These are phyloP conservation scores for Astyanax mexicanus DNA, from an alignment of 2,797 vertebrate species.

Conservation along the genomic window DNA sequence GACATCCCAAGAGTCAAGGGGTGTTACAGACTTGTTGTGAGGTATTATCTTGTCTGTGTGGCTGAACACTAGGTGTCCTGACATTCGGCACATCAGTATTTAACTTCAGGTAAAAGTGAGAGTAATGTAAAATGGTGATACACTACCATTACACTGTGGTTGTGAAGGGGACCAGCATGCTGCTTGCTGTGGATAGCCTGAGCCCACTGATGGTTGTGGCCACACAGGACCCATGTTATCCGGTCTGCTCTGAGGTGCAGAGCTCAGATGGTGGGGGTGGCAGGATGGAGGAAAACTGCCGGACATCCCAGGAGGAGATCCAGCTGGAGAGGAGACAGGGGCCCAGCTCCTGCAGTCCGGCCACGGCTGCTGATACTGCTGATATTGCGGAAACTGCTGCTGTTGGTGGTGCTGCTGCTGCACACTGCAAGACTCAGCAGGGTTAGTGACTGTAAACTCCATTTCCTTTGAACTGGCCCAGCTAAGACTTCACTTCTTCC, in stretches of 20 bases:
- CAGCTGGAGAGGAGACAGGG: conserved; percentile 35
- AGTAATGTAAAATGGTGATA: background rate
- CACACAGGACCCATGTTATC: conserved; percentile 35
- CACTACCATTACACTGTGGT: conserved; percentile 38
- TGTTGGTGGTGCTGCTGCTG: conserved; percentile 44
- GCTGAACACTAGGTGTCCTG: too few relatives aligned
- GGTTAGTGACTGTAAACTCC: conserved; percentile 59
- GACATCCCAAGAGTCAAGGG: too few relatives aligned
- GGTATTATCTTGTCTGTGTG: too few relatives aligned
- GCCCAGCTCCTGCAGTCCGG: conserved; percentile 63
- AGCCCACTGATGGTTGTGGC: background rate
- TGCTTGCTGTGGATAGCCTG: background rate
- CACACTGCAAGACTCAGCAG: conserved; percentile 56
- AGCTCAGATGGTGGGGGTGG: conserved; percentile 34
- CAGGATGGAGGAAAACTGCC: background rate
- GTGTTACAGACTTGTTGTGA: too few relatives aligned
- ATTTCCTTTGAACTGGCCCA: conserved; percentile 60
- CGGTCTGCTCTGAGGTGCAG: conserved; percentile 55
- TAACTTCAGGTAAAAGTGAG: background rate
- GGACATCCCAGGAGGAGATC: conserved; percentile 26
- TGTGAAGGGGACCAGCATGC: conserved; percentile 7
- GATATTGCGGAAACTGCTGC: too few relatives aligned
- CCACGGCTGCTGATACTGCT: conserved; percentile 59
- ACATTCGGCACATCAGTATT: too few relatives aligned
- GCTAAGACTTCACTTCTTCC: background rate